Conservation (phyloP, 2,888 invertebrate species). For the Pristionchus fissidentatus region DNA sequence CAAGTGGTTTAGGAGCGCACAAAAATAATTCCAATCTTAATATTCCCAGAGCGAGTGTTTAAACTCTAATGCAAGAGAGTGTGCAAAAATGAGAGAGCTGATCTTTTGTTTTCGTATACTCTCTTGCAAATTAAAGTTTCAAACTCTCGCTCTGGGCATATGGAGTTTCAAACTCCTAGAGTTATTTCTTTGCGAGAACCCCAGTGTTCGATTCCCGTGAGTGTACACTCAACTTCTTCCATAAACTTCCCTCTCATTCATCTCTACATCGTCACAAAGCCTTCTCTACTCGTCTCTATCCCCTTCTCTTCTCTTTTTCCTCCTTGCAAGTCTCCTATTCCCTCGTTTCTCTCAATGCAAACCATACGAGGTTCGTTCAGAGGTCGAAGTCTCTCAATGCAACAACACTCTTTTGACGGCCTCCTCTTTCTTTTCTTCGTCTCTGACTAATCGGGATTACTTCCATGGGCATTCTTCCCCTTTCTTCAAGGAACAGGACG, state of each 20-base stretch:
- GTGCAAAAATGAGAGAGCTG: too few relatives aligned
- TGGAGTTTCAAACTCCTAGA: too few relatives aligned
- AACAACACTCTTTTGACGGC: neutral
- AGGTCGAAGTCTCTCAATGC: neutral
- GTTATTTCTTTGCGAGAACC: too few relatives aligned
- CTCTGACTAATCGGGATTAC: neutral
- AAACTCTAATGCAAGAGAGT: too few relatives aligned
- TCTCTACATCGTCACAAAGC: neutral
- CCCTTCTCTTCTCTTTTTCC: neutral
- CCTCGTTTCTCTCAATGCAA: neutral
- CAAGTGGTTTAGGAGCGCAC: too few relatives aligned
- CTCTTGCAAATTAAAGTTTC: too few relatives aligned
- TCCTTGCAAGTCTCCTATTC: neutral
- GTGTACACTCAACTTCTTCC: neutral
- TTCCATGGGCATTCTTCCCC: neutral
- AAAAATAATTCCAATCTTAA: too few relatives aligned
- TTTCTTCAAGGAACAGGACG: neutral
- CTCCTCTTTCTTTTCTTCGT: neutral
- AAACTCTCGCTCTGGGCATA: too few relatives aligned
- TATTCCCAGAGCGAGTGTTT: too few relatives aligned
- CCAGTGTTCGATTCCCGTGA: too few relatives aligned
- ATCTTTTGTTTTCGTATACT: too few relatives aligned
- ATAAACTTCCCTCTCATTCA: neutral
- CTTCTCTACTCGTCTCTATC: conserved; percentile 16
- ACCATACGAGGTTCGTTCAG: too few relatives aligned